phyloP scores from a whole-genome alignment of 1,140 invertebrate genomes.

The Drosophila asahinai region DNA sequence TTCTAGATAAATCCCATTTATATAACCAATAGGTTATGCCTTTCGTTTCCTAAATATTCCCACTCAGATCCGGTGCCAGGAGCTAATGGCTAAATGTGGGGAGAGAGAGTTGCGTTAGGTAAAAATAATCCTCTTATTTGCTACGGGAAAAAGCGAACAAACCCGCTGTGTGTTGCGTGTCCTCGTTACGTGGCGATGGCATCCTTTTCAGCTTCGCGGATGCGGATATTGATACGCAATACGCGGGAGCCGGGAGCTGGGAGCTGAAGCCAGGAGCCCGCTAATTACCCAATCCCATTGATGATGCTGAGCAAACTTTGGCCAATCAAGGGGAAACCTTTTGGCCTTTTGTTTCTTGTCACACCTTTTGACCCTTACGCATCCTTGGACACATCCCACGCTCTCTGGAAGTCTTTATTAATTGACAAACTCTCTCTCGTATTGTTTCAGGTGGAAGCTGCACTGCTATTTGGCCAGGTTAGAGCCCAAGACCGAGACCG shows the following conservation, averaged over 20 bases:
- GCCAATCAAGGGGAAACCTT: constrained; percentile 30
- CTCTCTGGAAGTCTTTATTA: constrained; percentile 38
- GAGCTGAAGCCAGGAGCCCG: neutral
- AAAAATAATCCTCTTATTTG: constrained; percentile 18
- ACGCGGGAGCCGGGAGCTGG: neutral
- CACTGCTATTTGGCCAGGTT: constrained; percentile 63
- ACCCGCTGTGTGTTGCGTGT: constrained; percentile 2
- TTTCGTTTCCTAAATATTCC: neutral
- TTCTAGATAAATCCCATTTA: neutral
- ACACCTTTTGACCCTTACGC: constrained; percentile 25
- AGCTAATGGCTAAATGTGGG: neutral
- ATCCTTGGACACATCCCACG: constrained; percentile 5
- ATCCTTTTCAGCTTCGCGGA: neutral
- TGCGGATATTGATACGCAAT: constrained; percentile 13
- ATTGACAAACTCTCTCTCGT: constrained; percentile 36
- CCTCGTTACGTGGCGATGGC: constrained; percentile 6
- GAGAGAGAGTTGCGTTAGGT: neutral
- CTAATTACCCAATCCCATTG: constrained; percentile 46
- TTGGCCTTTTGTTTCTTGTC: constrained; percentile 23
- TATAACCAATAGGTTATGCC: constrained; percentile 3
- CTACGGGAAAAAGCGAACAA: neutral
- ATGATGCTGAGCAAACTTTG: constrained; percentile 32
- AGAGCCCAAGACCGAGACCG: constrained; percentile 5
- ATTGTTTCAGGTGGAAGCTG: constrained; percentile 63
- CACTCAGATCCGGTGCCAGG: neutral